Conservation (phyloP, 2,113 vertebrate genomes). For the Coturnix japonica region DNA sequence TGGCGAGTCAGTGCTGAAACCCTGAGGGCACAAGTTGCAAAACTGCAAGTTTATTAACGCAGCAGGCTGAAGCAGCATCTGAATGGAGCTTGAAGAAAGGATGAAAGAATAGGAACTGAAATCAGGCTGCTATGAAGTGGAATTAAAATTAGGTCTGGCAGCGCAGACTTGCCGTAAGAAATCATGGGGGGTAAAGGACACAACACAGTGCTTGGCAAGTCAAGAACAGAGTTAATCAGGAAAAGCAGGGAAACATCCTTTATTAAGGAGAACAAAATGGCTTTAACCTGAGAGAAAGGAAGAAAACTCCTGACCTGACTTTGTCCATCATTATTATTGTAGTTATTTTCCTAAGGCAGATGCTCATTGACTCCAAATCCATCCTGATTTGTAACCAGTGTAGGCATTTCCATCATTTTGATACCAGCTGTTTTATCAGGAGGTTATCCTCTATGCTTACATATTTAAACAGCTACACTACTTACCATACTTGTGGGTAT, state of each 20-base stretch:
- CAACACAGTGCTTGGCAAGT: not conserved
- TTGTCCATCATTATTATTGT: not conserved
- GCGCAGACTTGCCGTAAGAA: not conserved
- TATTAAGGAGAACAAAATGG: not conserved
- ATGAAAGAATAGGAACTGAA: not conserved
- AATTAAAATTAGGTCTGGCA: not conserved
- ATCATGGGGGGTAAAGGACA: not conserved
- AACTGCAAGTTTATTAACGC: not conserved
- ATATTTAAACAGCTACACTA: not conserved
- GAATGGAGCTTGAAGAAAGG: not conserved
- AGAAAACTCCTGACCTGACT: not conserved
- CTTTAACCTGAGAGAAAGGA: not conserved
- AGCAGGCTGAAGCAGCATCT: not conserved
- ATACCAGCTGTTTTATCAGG: not conserved
- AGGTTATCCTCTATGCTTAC: not conserved
- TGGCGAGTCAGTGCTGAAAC: not conserved
- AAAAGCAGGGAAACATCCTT: not conserved
- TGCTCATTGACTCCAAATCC: not conserved
- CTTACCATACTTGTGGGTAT: not conserved
- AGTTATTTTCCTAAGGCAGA: slow-evolving; percentile 2
- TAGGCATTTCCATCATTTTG: not conserved
- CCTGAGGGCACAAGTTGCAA: not conserved
- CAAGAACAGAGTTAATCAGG: not conserved
- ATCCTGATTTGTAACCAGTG: not conserved
- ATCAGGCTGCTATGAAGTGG: not conserved